phyloP scores from a whole-genome alignment of 2,797 vertebrate genomes.

The Thaleichthys pacificus region DNA sequence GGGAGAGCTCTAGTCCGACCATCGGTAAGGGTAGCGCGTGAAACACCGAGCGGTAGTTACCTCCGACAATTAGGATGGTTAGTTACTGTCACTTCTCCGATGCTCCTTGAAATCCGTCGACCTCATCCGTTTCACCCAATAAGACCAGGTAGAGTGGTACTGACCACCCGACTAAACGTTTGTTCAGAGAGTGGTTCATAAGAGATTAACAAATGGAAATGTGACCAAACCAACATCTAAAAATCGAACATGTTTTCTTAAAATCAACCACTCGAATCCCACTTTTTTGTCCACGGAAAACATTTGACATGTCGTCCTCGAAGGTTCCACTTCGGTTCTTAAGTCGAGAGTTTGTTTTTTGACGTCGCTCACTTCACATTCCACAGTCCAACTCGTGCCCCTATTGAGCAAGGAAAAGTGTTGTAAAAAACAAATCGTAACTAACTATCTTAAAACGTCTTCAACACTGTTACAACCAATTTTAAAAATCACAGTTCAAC shows the following conservation, averaged over 20 bases:
- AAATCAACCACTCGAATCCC: neutral
- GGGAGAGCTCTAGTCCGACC: slow-evolving; percentile 54
- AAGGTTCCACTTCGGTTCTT: neutral
- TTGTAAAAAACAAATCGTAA: slow-evolving; percentile 1
- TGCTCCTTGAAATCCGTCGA: slow-evolving; percentile 2
- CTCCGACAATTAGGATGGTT: slow-evolving; percentile 36
- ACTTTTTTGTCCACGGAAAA: neutral
- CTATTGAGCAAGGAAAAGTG: neutral
- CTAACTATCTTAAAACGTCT: neutral
- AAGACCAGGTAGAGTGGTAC: slow-evolving; percentile 21
- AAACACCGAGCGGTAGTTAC: slow-evolving; percentile 25
- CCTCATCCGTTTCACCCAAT: neutral
- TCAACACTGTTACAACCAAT: too few species aligned
- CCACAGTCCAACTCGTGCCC: neutral
- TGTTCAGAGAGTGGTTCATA: neutral
- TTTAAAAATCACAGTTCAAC: too few species aligned
- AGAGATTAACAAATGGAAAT: neutral
- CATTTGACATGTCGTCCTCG: neutral
- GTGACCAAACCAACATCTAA: neutral
- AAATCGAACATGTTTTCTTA: too few species aligned
- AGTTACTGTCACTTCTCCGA: slow-evolving; percentile 28
- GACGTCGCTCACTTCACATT: neutral
- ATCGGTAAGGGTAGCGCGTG: slow-evolving; percentile 21
- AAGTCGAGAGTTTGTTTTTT: slow-evolving; percentile 2
- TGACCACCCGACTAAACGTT: neutral